Evolutionary conservation across 2,797 vertebrate genomes (phyloP), one percentile per base, ranked within the genome.

Genomic region (Melanotaenia maccullochi): DNA sequence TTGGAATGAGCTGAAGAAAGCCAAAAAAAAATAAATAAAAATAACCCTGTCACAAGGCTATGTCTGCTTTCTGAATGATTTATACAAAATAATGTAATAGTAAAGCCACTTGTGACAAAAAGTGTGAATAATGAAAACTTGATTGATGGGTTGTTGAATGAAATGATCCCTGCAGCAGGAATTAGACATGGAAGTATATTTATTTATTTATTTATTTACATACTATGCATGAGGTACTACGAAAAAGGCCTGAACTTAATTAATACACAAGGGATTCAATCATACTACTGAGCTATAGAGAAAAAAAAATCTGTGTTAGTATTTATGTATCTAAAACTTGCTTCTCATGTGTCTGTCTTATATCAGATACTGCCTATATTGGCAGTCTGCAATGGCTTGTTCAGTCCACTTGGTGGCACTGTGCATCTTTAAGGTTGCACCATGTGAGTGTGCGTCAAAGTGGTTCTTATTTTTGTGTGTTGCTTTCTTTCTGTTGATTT

Each of bases 321-420:
- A 42, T 83, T 58, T 35, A 70, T 71, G 22, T 42, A 32, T 69
- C 32, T 44, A 38, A 30, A 73, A 54, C 3, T 18, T 33, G 25
- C 25, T 54, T 24, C 24, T 38, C 32, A 40, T 71, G 16, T 55
- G 67, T 60, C 3, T 61, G 42, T 7, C 18, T 55, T 36, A 20
- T 35, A 8, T 54, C 35, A 64, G n/a, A 63, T n/a, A 58, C 57
- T 25, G 12, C 1, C 7, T 9, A 47, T 47, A 24, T 62, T 58
- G 16, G 44, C 30, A 35, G 11, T 20, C 52, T 79, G 86, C 77
- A 89, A 80, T 81, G 52, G 3, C 8, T 2, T 3, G 2, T n/a
- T 83, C 33, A 0, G 60, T 65, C 90, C 93, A 93, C 89, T 76
- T 86, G 93, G 85, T 33, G 92, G 89, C 79, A 40, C 85, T 93